A percentile compares a stretch with the other conserved stretches of the same genome.
These are phyloP conservation scores for Drosophila antonietae DNA, from an alignment of 2,888 invertebrate genomes.

Conservation along the genomic window DNA sequence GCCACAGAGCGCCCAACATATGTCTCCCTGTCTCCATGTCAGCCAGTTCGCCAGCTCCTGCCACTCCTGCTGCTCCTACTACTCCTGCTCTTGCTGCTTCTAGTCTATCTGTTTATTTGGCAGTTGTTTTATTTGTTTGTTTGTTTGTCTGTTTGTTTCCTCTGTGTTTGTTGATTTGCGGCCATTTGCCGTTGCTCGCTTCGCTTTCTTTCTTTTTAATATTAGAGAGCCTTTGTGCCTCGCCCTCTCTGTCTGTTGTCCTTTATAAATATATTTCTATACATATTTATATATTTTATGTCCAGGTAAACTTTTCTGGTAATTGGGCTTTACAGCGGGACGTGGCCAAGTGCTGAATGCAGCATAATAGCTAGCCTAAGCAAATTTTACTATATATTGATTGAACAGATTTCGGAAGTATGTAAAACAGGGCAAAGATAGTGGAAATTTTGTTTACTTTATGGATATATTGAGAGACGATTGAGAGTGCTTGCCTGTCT, in stretches of 20 bases:
- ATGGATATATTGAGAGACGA: neutral
- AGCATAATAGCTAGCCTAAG: neutral
- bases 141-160: constrained; percentile 18
- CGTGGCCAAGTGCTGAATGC: neutral
- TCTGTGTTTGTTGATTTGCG: constrained; percentile 51
- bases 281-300: neutral
- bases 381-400: neutral
- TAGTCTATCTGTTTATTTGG: constrained; percentile 38
- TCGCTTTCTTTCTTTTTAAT: constrained; percentile 29
- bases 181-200: constrained; percentile 48
- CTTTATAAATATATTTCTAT: neutral
- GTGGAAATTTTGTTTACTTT: neutral
- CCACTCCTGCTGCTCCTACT: too few relatives aligned
- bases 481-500: neutral
- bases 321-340: neutral
- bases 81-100: neutral
- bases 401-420: neutral
- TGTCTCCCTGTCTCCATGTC: constrained; percentile 25
- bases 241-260: neutral
- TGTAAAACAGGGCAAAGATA: neutral
- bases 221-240: constrained; percentile 24
- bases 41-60: neutral
- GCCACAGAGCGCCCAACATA: constrained; percentile 34
- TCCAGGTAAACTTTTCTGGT: neutral
- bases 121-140: constrained; percentile 14